These are phyloP conservation scores for Invenusta paracnida DNA, from an alignment of 2,888 invertebrate genomes.

Conservation along the genomic window DNA sequence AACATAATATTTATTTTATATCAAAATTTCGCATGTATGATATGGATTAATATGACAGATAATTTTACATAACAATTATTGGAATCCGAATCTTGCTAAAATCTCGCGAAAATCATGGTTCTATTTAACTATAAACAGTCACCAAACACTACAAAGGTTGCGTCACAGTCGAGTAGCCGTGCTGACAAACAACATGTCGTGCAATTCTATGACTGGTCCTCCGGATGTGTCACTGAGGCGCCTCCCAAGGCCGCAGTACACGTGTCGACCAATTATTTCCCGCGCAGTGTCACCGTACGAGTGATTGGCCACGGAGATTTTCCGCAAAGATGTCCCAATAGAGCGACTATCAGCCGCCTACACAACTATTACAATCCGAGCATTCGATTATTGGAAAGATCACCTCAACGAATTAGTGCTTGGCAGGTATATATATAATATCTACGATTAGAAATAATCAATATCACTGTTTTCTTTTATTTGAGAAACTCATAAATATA, in stretches of 20 bases:
- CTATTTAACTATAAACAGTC: background rate
- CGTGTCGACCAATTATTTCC: background rate
- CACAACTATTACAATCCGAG: constrained; percentile 27
- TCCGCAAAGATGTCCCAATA: background rate
- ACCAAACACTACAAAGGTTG: background rate
- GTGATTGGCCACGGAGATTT: background rate
- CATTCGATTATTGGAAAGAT: background rate
- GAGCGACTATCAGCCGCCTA: constrained; percentile 16
- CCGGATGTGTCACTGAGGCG: background rate
- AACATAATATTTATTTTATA: too few species aligned
- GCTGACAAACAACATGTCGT: background rate
- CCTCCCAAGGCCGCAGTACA: background rate
- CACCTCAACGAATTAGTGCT: background rate
- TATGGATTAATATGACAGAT: too few species aligned
- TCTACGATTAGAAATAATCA: background rate
- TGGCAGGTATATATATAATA: background rate
- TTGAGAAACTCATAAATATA: too few species aligned
- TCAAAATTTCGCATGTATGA: too few species aligned
- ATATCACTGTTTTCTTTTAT: background rate
- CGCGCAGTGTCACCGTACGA: background rate
- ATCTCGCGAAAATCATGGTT: too few species aligned
- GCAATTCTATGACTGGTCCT: background rate
- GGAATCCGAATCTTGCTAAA: too few species aligned
- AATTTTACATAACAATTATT: too few species aligned
- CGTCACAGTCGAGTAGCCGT: background rate